Evolutionary conservation across 2,113 vertebrate genomes (phyloP), one percentile per base, ranked within the genome.

Genomic region (Lipophrys pholis): DNA sequence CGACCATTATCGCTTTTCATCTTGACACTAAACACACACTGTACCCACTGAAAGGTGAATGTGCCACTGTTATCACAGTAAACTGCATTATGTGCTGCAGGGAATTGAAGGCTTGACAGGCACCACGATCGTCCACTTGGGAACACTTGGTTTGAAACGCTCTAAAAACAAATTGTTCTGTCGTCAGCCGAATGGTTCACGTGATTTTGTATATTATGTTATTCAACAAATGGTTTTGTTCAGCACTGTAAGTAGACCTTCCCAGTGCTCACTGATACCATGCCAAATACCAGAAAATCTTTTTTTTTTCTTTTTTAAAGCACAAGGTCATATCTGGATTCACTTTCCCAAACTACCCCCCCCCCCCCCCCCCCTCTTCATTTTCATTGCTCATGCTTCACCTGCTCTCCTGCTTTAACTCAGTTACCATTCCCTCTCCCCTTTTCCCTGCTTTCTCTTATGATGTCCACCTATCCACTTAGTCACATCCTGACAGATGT

Each of bases 401-500:
- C 36, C 21, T 36, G 40, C 53, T 58, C 21, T 42, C 46, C 6
- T 41, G 68, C 40, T 11, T 75, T 9, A 16, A 30, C 61, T 30
- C 49, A 14, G 39, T 62, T 67, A 39, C 17, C 2, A 14, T 62
- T 60, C 46, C 58, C 50, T 42, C 58, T 35, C 48, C 21, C 2
- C 30, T 56, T 58, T 49, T 30, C 21, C 42, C 35, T 54, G 1
- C 6, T 8, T 15, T 76, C 61, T 80, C 67, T 38, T 53, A 61
- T 45, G 69, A 78, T 62, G 67, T 78, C 82, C 81, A 71, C 76
- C 69, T 73, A 54, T 84, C 53, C 50, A 58, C 67, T 73, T 41
- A 54, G 61, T 80, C 65, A 70, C 35, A 30, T 52, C 30, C 65
- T 80, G 82, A 86, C 78, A 89, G 88, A 90, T 89, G 88, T 85